A percentile compares a stretch with the other conserved stretches of the same genome.
Conservation (phyloP, 2,797 vertebrate genomes). For the Acrossocheilus fasciatus region DNA sequence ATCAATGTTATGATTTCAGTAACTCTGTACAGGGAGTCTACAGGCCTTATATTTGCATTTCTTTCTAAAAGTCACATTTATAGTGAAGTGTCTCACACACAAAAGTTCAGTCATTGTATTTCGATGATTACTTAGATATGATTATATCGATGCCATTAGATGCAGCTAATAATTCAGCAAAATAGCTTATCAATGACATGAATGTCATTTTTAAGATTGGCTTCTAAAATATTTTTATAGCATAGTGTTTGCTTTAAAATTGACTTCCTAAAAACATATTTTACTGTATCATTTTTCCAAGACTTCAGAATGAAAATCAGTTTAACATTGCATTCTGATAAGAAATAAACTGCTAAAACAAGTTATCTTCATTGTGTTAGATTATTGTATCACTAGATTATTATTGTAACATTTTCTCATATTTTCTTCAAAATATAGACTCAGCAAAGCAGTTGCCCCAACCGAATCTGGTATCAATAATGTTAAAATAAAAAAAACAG, state of each 20-base stretch:
- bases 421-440: not conserved
- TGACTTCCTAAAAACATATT: not conserved
- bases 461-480: slow-evolving; percentile 10
- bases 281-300: not conserved
- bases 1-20: slow-evolving; percentile 18
- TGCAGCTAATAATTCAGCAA: slow-evolving; percentile 8
- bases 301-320: not conserved
- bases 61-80: not conserved
- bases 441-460: not conserved
- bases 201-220: not conserved
- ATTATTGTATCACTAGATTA: not conserved
- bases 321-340: not conserved
- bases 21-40: not conserved
- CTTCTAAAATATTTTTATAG: not conserved
- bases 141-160: not conserved
- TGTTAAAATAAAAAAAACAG: not conserved
- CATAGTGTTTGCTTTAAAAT: not conserved
- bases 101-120: not conserved
- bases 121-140: not conserved
- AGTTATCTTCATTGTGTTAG: not conserved
- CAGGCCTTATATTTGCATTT: slow-evolving; percentile 2
- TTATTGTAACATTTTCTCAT: not conserved
- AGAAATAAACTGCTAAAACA: not conserved
- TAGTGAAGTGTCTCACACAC: not conserved
- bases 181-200: not conserved